Base-by-base conservation (phyloP, 1,140 invertebrate genomes). In the Colletes gigas region DNA sequence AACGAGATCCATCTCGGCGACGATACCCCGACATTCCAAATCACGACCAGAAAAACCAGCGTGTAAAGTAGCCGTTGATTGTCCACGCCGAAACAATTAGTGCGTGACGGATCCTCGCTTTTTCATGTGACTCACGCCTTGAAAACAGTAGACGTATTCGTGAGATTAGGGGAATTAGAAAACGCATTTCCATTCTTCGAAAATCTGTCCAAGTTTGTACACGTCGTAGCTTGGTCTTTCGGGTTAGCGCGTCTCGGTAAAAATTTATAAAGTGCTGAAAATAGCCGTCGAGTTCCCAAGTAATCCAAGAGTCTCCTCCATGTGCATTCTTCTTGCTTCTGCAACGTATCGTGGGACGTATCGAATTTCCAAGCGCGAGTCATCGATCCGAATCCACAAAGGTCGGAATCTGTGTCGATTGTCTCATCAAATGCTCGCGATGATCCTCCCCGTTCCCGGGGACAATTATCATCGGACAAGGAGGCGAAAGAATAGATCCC, bases 71-170 rank as follows among this genome's bases (percentile, higher is more conserved):
- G 55, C 62, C 57, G 65, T 50, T 65, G 77, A 86, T 87, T 84
- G 85, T 87, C 78, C 72, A 86, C 67, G 74, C 74, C 60, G 59
- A 39, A 17, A 71, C 80, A 90, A 89, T 90, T 90, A 90, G 89
- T 75, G 88, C 89, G 83, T 90, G 89, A 90, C 85, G 69, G 52
- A 65, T 60, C 52, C 69, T 69, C 7, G 69, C 71, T 76, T 69
- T n/a, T 74, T 73, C 82, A 62, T 55, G 39, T 70, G 47, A 21
- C 81, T 54, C 21, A 52, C 82, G 59, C 63, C 57, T 44, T 55
- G 30, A 73, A 83, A 41, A 47, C 19, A 15, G 52, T 62, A 52
- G 44, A 30, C 41, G 12, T 59, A 14, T 75, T 30, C 52, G 44
- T 9, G 6, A n/a, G 41, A 69, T 30, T 21, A 54, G 39, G 14